phyloP scores from a whole-genome alignment of 1,140 invertebrate species.

The Galleria mellonella region DNA sequence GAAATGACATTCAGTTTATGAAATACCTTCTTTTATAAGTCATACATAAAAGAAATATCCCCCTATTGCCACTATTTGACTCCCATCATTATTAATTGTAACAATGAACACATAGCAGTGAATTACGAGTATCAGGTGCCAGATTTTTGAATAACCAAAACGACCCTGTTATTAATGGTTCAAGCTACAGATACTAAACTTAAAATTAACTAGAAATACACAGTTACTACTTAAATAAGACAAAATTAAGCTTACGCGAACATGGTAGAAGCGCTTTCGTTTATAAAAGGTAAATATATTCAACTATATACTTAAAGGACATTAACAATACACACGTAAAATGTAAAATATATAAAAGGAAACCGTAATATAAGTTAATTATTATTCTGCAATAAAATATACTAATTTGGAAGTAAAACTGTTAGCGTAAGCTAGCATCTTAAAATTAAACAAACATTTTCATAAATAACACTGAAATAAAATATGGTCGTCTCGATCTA shows the following conservation, averaged over 20 bases:
- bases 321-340: too few species aligned
- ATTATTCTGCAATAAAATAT: neutral
- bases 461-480: too few species aligned
- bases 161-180: slow-evolving; percentile 49
- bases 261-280: neutral
- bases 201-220: slow-evolving; percentile 29
- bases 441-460: too few species aligned
- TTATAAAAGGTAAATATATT: too few species aligned
- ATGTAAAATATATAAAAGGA: too few species aligned
- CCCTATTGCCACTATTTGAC: slow-evolving; percentile 24
- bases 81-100: slow-evolving; percentile 26
- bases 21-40: slow-evolving; percentile 52
- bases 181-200: slow-evolving; percentile 31
- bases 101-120: slow-evolving; percentile 38
- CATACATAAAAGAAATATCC: slow-evolving; percentile 53
- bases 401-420: neutral
- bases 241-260: neutral
- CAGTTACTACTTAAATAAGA: slow-evolving; percentile 18
- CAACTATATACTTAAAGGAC: too few species aligned
- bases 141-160: slow-evolving; percentile 53
- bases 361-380: too few species aligned
- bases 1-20: slow-evolving; percentile 21
- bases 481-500: too few species aligned
- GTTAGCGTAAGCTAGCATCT: neutral
- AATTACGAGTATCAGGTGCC: slow-evolving; percentile 41